A percentile compares a stretch with the other conserved stretches of the same genome.
Conservation (phyloP, 2,888 invertebrate genomes). For the Lasioglossum lativentre region DNA sequence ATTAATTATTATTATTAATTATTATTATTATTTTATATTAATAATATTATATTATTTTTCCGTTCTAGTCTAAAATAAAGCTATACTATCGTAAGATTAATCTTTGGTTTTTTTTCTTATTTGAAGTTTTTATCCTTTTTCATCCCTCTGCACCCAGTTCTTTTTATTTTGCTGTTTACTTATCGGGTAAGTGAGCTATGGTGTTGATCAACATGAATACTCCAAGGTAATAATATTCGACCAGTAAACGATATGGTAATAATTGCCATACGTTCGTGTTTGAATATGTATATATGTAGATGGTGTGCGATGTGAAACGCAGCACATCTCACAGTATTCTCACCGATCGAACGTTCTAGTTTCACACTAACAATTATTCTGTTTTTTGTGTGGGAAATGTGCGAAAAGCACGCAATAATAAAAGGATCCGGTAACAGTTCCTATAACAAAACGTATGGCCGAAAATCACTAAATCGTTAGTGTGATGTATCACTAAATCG, state of each 20-base stretch:
- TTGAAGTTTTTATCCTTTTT: slow-evolving; percentile 57
- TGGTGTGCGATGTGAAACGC: not conserved
- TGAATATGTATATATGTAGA: too few species aligned
- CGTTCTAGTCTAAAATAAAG: slow-evolving; percentile 84
- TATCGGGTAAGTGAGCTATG: slow-evolving; percentile 35
- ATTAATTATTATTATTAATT: slow-evolving; percentile 76
- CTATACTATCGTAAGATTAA: slow-evolving; percentile 82
- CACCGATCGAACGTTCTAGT: too few species aligned
- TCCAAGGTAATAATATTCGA: not conserved
- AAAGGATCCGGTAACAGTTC: too few species aligned
- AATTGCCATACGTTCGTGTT: not conserved
- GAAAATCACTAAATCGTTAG: too few species aligned
- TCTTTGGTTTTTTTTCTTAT: slow-evolving; percentile 77
- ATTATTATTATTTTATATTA: slow-evolving; percentile 78
- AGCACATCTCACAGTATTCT: too few species aligned
- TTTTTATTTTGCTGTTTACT: not conserved
- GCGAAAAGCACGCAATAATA: too few species aligned
- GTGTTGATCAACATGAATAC: not conserved
- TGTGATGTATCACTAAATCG: too few species aligned
- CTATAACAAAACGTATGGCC: too few species aligned
- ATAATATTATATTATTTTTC: slow-evolving; percentile 82
- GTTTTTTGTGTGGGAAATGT: too few species aligned
- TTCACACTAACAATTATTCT: too few species aligned
- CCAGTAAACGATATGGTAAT: not conserved
- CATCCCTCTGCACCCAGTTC: not conserved